Evolutionary conservation across 2,888 invertebrate genomes (phyloP).

Genomic region (Drosophila neoperkinsi): DNA sequence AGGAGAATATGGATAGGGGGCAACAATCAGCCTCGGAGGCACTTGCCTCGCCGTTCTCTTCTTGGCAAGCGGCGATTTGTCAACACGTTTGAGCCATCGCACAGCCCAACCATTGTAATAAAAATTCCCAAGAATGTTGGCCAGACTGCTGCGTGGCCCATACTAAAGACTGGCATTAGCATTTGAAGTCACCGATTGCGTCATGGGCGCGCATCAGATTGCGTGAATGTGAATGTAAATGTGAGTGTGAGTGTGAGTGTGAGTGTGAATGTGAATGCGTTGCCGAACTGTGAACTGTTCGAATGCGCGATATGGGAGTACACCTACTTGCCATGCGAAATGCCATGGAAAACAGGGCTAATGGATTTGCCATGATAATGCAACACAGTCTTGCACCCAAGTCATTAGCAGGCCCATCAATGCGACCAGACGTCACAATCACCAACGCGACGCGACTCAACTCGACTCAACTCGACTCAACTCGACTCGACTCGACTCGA

Average conservation of each 20-base stretch:
- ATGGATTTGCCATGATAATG: conserved; percentile 52
- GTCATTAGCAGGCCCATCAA: conserved; percentile 44
- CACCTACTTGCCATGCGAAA: conserved; percentile 2
- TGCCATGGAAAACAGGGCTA: conserved; percentile 35
- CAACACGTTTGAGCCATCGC: conserved; percentile 51
- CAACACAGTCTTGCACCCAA: conserved; percentile 33
- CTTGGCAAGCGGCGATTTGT: conserved; percentile 33
- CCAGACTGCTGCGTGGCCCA: conserved; percentile 55
- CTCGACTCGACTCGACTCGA: neutral
- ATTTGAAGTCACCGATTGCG: conserved; percentile 56
- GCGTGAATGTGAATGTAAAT: conserved; percentile 20
- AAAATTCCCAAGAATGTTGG: conserved; percentile 63
- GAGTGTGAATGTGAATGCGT: neutral
- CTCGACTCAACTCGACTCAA: conserved; percentile 2
- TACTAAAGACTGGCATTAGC: conserved; percentile 70
- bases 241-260: neutral
- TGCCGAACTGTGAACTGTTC: conserved; percentile 11
- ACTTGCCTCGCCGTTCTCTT: conserved; percentile 28
- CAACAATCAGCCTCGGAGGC: conserved; percentile 2
- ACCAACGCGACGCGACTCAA: conserved; percentile 15
- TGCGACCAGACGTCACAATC: conserved; percentile 43
- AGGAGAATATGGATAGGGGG: neutral
- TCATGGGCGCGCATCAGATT: conserved; percentile 39
- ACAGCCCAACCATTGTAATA: conserved; percentile 55
- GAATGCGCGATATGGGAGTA: conserved; percentile 3